Conservation (phyloP, 2,113 vertebrate genomes). For the Merops nubicus region DNA sequence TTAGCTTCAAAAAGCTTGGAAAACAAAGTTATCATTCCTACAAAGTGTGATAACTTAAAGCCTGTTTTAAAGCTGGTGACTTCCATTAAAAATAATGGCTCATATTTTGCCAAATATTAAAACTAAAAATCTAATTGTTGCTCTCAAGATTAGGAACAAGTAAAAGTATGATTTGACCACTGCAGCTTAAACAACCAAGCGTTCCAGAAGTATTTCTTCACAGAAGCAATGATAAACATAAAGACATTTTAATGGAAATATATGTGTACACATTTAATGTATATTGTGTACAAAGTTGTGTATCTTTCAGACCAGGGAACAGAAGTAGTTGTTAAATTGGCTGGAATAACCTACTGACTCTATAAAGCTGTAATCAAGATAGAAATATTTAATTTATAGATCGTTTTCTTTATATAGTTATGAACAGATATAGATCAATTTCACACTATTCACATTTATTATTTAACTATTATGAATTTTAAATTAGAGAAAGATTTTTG, state of each 20-base stretch:
- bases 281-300: background rate
- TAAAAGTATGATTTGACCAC: background rate
- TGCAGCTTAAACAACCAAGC: background rate
- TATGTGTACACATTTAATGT: background rate
- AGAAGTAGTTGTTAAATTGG: rapidly evolving
- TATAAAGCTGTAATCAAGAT: background rate
- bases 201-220: background rate
- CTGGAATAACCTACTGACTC: background rate
- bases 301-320: background rate
- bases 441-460: background rate
- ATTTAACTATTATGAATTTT: background rate
- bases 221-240: background rate
- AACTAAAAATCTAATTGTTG: background rate
- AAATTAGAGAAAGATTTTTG: background rate
- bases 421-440: background rate
- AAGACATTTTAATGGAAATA: background rate
- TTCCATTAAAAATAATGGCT: background rate
- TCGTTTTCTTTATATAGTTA: no score
- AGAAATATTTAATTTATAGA: background rate
- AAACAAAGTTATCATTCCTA: background rate
- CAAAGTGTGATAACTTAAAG: background rate
- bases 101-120: background rate
- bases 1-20: background rate
- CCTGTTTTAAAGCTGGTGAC: background rate
- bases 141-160: background rate